Percentiles rank a stretch among this genome's conserved stretches.
Evolutionary conservation across 2,797 vertebrate genomes (phyloP).

Genomic region (Hapalemur alaotrensis): DNA sequence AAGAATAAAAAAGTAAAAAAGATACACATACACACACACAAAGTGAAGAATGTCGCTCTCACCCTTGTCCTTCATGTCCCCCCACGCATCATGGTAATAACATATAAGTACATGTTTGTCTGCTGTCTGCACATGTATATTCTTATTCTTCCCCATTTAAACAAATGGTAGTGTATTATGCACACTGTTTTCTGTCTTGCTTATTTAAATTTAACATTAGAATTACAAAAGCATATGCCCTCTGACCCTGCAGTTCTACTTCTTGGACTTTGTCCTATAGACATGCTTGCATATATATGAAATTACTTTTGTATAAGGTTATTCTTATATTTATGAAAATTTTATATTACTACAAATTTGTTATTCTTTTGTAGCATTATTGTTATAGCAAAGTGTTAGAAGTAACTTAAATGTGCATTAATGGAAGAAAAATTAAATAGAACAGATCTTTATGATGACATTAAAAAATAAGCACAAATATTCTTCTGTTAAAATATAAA

Average conservation of each 20-base stretch:
- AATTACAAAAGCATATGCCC: background rate
- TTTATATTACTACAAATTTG: background rate
- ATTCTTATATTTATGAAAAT: background rate
- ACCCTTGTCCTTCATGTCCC: background rate
- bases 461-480: background rate
- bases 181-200: background rate
- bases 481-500: background rate
- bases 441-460: background rate
- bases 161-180: background rate
- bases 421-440: background rate
- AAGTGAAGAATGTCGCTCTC: background rate
- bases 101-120: background rate
- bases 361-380: background rate
- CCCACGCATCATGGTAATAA: background rate
- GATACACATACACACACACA: no score
- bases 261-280: background rate
- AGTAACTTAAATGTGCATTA: background rate
- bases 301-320: background rate
- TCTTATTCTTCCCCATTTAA: background rate
- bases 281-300: background rate
- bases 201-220: background rate
- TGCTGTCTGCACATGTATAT: background rate
- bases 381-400: background rate
- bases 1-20: background rate
- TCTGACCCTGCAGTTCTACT: background rate